Percentiles rank a stretch among this genome's conserved stretches.
These are phyloP conservation scores for Idris sp. DNA, from an alignment of 1,140 invertebrate genomes.

Conservation along the genomic window DNA sequence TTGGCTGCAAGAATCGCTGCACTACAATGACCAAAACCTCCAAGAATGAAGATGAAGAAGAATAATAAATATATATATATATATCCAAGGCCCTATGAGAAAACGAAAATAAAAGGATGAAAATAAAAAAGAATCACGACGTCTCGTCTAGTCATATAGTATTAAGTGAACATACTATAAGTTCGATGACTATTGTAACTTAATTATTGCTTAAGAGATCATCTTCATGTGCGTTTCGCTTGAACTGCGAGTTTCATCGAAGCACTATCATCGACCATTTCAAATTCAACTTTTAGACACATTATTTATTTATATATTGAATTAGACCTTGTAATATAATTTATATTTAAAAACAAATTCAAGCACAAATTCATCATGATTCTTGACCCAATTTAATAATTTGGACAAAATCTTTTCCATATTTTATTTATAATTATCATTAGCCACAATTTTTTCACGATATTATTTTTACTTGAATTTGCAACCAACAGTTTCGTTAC, in stretches of 20 bases:
- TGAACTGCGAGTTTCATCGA: conserved; percentile 30
- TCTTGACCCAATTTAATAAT: neutral
- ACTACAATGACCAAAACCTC: conserved; percentile 21
- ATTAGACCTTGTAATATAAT: too few species aligned
- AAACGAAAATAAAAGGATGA: conserved; percentile 16
- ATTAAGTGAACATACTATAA: conserved; percentile 65
- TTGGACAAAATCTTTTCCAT: neutral
- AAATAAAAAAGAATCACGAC: conserved; percentile 58
- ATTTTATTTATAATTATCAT: conserved; percentile 28
- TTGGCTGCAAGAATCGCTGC: conserved; percentile 39
- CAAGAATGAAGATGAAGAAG: neutral
- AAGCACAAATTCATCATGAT: too few species aligned
- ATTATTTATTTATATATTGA: too few species aligned
- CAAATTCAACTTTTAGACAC: too few species aligned
- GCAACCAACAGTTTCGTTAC: conserved; percentile 29
- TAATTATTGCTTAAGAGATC: conserved; percentile 63
- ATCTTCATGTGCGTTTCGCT: conserved; percentile 60
- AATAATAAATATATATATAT: too few species aligned
- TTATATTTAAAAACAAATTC: too few species aligned
- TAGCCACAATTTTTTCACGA: neutral
- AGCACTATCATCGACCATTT: neutral
- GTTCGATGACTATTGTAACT: conserved; percentile 66
- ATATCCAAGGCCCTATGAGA: neutral
- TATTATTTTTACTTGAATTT: conserved; percentile 23
- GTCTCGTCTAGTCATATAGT: conserved; percentile 72